These are phyloP conservation scores for Siphamia tubifer DNA, from an alignment of 2,113 vertebrate genomes.

Conservation along the genomic window DNA sequence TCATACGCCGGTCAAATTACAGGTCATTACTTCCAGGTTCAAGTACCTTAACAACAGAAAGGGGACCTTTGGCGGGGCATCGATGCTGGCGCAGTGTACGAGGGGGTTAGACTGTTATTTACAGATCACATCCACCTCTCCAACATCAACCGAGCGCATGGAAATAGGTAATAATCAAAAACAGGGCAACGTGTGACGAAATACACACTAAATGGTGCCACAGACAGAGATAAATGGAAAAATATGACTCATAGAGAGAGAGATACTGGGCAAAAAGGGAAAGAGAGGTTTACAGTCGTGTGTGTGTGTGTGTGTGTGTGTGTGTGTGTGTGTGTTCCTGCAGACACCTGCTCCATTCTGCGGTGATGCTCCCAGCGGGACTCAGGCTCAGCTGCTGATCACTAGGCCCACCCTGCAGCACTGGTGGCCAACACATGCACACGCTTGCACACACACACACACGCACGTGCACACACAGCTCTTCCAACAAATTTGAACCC, in stretches of 20 bases:
- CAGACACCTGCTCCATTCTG: conserved; percentile 81
- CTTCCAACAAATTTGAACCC: conserved; percentile 52
- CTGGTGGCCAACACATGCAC: conserved; percentile 56
- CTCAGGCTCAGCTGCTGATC: conserved; percentile 79
- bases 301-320: conserved; percentile 34
- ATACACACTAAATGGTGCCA: conserved; percentile 10
- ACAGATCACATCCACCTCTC: conserved; percentile 22
- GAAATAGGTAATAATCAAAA: conserved; percentile 33
- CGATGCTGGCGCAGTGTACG: conserved; percentile 13
- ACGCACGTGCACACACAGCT: background rate
- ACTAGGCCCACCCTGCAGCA: conserved; percentile 75
- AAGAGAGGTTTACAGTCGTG: conserved; percentile 9
- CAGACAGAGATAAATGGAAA: conserved; percentile 2
- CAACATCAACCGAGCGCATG: background rate
- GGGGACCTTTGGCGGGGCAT: conserved; percentile 58
- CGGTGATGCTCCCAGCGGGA: conserved; percentile 77
- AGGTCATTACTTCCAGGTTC: conserved; percentile 67
- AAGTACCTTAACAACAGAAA: conserved; percentile 42
- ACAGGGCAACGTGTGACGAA: conserved; percentile 14
- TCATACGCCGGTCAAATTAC: conserved; percentile 43
- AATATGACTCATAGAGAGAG: background rate
- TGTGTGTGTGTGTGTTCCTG: conserved; percentile 52
- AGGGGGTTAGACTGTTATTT: conserved; percentile 9
- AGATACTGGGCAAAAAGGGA: conserved; percentile 4
- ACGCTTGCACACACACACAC: conserved; percentile 14